Evolutionary conservation across 2,888 invertebrate species (phyloP).

Genomic region (Tanytarsus gracilentus): DNA sequence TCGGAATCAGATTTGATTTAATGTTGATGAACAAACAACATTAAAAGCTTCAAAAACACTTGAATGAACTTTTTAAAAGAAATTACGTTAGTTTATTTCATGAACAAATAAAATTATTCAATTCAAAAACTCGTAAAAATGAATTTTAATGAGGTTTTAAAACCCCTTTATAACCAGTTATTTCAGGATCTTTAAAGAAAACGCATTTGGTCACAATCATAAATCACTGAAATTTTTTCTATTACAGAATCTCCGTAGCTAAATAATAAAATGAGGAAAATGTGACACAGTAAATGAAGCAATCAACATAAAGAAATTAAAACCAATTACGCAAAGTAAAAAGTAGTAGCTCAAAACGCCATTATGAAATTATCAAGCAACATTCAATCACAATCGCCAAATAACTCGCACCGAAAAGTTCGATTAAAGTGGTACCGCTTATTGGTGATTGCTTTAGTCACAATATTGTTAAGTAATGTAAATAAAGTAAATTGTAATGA

Average conservation of each 20-base stretch:
- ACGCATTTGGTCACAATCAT: too few species aligned
- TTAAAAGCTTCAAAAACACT: too few species aligned
- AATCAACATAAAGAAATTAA: not conserved
- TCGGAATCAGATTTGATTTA: too few species aligned
- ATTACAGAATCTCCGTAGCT: not conserved
- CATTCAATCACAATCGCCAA: not conserved
- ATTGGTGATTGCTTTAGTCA: not conserved
- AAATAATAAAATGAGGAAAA: slow-evolving; percentile 4
- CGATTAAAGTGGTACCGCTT: not conserved
- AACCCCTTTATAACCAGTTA: too few species aligned
- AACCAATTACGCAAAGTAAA: not conserved
- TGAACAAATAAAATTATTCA: too few species aligned
- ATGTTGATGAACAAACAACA: too few species aligned
- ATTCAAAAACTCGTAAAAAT: too few species aligned
- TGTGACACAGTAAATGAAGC: not conserved
- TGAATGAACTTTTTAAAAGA: too few species aligned
- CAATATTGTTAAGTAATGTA: not conserved
- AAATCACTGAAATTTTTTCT: not conserved
- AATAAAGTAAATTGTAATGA: slow-evolving; percentile 16
- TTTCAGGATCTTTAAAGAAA: too few species aligned
- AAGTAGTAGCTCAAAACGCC: not conserved
- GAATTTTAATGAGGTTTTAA: too few species aligned
- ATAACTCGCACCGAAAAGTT: not conserved
- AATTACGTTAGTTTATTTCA: too few species aligned
- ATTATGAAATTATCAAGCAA: not conserved